Base-by-base conservation (phyloP, 2,888 invertebrate genomes). In the Odontothrips loti region DNA sequence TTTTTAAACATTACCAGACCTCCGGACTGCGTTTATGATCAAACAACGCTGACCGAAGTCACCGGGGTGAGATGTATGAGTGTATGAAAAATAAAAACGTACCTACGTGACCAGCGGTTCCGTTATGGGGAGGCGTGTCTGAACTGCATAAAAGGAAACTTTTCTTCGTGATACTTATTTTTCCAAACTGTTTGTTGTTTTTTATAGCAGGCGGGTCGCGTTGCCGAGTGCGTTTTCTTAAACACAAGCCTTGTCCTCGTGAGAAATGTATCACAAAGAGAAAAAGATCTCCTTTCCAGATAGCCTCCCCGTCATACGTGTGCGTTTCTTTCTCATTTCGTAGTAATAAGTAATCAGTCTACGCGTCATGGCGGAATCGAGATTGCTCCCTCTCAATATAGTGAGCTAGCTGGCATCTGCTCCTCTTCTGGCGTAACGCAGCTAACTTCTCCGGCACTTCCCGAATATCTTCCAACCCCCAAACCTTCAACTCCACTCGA, bases 311-410 rank as follows among this genome's bases (percentile, higher is more conserved):
- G 2, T 43, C 34, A 43, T 6, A 43, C 34, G 58, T 58, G 17
- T 58, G 58, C 58, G 58, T 58, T 58, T n/a, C 58, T 58, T 58
- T 20, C 58, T 58, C 58, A n/a, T 43, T 58, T 20, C 17, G 58
- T 58, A 75, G 12, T 75, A 27, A 27, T 75, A 75, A 75, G 23
- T 75, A 75, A 75, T 75, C 68, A 75, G 68, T 75, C 68, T 75
- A 27, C 68, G 68, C 68, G 27, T 75, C 68, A 75, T 75, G 68
- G 68, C 68, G 23, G 68, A 27, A 75, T 75, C 12, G 68, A 75
- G 68, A 75, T 75, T 75, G 23, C 68, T 75, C 23, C 68, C 68
- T 75, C 68, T 8, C 27, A 75, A 27, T 23, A 12, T 75, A 27
- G 68, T 23, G 23, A 8, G 27, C 27, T 23, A 9, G 23, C 68